phyloP scores from a whole-genome alignment of 2,797 vertebrate genomes.

The Rhadinocentrus ornatus region DNA sequence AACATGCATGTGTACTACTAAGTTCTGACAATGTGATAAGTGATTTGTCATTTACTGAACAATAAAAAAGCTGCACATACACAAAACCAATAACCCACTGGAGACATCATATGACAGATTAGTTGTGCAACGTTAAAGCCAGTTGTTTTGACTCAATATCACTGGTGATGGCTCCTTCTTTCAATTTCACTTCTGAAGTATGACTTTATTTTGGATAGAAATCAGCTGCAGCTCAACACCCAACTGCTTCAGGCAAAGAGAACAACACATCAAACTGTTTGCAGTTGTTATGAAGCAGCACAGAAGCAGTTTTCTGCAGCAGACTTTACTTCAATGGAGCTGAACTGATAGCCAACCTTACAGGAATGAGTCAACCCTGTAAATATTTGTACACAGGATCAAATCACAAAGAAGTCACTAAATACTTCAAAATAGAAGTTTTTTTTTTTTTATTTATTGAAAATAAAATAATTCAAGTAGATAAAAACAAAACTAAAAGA shows the following conservation, averaged over 20 bases:
- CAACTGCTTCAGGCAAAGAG: background rate
- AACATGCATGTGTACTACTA: background rate
- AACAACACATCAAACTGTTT: background rate
- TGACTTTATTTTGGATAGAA: background rate
- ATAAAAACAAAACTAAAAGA: no score
- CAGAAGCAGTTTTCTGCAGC: conserved; percentile 1
- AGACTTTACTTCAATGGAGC: conserved; percentile 2
- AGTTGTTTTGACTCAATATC: conserved; percentile 3
- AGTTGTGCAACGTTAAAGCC: conserved; percentile 11
- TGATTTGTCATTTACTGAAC: conserved; percentile 7
- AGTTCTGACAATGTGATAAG: background rate
- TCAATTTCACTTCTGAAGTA: conserved; percentile 8
- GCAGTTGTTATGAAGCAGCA: background rate
- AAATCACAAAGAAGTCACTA: no score
- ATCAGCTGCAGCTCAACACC: conserved; percentile 6
- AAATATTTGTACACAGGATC: background rate
- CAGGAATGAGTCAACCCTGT: conserved; percentile 5
- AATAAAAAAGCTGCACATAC: background rate
- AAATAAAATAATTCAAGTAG: no score
- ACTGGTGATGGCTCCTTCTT: conserved; percentile 9
- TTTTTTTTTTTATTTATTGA: no score
- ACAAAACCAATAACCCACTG: background rate
- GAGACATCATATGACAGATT: conserved; percentile 11
- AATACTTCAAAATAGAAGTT: no score
- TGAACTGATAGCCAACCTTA: conserved; percentile 4